Evolutionary conservation across 1,140 invertebrate species (phyloP), one percentile per base, ranked within the genome.

Genomic region (Maconellicoccus hirsutus): DNA sequence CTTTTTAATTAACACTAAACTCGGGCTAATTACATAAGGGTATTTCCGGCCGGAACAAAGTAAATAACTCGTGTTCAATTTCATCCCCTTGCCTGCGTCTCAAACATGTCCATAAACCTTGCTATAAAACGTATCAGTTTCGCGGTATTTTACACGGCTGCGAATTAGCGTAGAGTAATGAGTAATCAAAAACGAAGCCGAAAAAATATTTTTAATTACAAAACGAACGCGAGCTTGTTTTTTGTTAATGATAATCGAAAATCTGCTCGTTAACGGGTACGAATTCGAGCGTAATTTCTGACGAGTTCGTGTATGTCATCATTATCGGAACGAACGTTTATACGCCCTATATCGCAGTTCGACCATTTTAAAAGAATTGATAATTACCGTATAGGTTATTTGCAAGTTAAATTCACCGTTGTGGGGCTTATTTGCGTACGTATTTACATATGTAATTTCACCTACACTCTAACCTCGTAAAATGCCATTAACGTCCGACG

Each of bases 1-100:
- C 42, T 52, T 52, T 52, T 52, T 52, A 52, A 52, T 52, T 52
- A 52, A 52, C 42, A 52, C 42, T 52, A 16, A 52, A 52, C n/a
- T 52, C 16, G n/a, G 6, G 12, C 42, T 52, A 52, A 52, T 52
- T 52, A 52, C 42, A 52, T 52, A 52, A 52, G 42, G 42, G 42
- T 52, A 19, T 33, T 33, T 33, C 3, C 4, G 12, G 29, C 29
- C n/a, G 33, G 33, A 7, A 14, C 14, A 38, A 38, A 6, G 33
- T 7, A 14, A 7, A 14, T 38, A 14, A 7, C 14, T 38, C 33
- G 6, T 38, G 33, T 38, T 38, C 33, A 38, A 7, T 38, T 6
- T 38, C 6, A 52, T n/a, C n/a, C n/a, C n/a, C n/a, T n/a, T n/a
- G n/a, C n/a, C n/a, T n/a, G n/a, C n/a, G n/a, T n/a, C n/a, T n/a